These are phyloP conservation scores for Takifugu bimaculatus DNA, from an alignment of 2,113 vertebrate genomes.

Conservation along the genomic window DNA sequence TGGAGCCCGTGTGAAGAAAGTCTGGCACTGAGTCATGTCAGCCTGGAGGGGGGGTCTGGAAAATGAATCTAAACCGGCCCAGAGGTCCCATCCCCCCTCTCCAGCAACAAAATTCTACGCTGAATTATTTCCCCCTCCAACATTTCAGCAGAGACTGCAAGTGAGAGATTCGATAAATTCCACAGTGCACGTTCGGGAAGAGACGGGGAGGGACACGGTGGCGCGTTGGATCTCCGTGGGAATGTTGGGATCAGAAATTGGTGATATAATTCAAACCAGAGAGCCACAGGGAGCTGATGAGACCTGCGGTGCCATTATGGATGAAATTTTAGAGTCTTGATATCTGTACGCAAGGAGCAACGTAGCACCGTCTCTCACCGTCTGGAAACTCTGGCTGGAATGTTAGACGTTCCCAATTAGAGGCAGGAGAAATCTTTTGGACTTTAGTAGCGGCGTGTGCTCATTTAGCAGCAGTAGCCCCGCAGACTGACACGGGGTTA, in stretches of 20 bases:
- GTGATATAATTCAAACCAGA: conserved; percentile 64
- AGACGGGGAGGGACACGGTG: too few relatives aligned
- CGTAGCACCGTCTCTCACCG: neutral
- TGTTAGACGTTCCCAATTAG: conserved; percentile 40
- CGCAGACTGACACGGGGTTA: too few relatives aligned
- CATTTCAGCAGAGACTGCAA: neutral
- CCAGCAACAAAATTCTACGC: conserved; percentile 38
- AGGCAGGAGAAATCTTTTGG: neutral
- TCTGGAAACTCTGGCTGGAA: too few relatives aligned
- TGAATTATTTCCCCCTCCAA: too few relatives aligned
- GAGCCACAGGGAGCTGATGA: conserved; percentile 33
- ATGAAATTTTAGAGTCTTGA: conserved; percentile 34
- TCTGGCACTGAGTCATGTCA: conserved; percentile 18
- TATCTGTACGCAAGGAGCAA: conserved; percentile 42
- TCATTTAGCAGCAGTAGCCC: too few relatives aligned
- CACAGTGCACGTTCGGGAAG: conserved; percentile 2
- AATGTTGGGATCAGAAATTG: conserved; percentile 30
- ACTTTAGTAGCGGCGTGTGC: too few relatives aligned
- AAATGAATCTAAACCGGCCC: conserved; percentile 53
- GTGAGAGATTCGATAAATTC: neutral
- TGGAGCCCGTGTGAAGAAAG: conserved; percentile 43
- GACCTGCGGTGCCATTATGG: conserved; percentile 18
- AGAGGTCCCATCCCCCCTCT: conserved; percentile 28
- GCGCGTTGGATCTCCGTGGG: conserved; percentile 13
- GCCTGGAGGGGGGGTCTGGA: conserved; percentile 40